Evolutionary conservation across 2,113 vertebrate genomes (phyloP), one percentile per base, ranked within the genome.

Genomic region (Eira barbara): DNA sequence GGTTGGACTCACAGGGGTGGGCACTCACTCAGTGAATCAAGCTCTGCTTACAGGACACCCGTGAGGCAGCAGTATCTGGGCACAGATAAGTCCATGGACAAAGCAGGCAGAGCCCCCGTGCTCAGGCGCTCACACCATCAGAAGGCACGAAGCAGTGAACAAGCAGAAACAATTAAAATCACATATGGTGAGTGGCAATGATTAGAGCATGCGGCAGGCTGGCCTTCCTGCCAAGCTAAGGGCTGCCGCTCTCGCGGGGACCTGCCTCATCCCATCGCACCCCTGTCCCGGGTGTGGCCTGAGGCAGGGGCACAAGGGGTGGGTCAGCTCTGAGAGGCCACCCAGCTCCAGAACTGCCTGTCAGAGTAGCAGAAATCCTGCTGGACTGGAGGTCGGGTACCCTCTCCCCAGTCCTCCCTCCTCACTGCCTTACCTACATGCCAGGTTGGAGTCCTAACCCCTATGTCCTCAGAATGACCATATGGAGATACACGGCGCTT

Each of bases 301-400:
- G 4, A 20, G 76, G 76, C 29, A 63, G n/a, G 69, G 69, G 20
- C 21, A 36, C 69, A 39, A 39, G 69, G 71, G 71, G 39, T 27
- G 6, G 39, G 71, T 74, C 12, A 14, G 74, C 45, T 31, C 29
- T 31, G 45, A 49, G 74, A 78, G 74, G 27, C 15, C 15, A 20
- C 6, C 52, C 52, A 59, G 80, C n/a, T 82, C 25, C 4, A 20
- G 81, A 42, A 36, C 55, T 29, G 36, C 81, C 36, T 6, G 4
- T 18, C 1, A 0, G 49, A 69, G 55, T 29, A 69, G 14, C 0
- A 4, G 29, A n/a, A 57, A 21, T 2, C 29, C 13, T 1, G 1
- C 12, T 34, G 27, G 36, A 69, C 1, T 42, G 20, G n/a, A 71
- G 14, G 18, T 69, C 13, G 4, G n/a, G 1, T 23, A 7, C 18